phyloP scores from a whole-genome alignment of 2,888 invertebrate species.

The Latrodectus elegans region DNA sequence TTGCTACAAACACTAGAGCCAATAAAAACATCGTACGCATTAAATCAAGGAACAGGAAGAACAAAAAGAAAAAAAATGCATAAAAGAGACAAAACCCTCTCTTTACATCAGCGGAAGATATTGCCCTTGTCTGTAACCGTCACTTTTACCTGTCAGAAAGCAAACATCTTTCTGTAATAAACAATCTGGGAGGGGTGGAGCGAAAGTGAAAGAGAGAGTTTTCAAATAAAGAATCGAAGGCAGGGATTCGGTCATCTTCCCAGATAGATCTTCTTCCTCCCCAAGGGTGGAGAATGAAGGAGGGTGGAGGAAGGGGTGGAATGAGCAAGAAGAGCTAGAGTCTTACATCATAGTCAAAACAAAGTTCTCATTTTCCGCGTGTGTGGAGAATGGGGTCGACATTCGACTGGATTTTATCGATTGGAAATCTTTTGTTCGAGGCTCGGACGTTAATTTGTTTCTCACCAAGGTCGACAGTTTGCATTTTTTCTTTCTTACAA shows the following conservation, averaged over 20 bases:
- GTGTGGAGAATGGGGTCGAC: background rate
- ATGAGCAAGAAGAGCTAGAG: background rate
- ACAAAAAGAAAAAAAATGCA: conserved; percentile 1
- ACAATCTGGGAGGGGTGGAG: conserved; percentile 10
- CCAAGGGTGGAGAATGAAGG: background rate
- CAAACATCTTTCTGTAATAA: conserved; percentile 38
- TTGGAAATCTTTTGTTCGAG: conserved; percentile 28
- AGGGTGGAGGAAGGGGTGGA: background rate
- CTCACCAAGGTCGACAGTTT: background rate
- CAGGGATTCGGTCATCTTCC: background rate
- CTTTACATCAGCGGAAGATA: conserved; percentile 17
- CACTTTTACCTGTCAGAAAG: conserved; percentile 49
- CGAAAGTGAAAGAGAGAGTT: conserved; percentile 7
- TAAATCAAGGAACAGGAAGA: background rate
- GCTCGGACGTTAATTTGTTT: conserved; percentile 27
- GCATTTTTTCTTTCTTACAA: background rate
- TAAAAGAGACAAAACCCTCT: background rate
- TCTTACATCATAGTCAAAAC: conserved; percentile 20
- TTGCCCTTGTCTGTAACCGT: conserved; percentile 49
- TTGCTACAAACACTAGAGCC: too few species aligned
- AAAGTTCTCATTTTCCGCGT: conserved; percentile 23
- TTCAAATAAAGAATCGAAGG: conserved; percentile 4
- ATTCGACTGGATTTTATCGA: conserved; percentile 6
- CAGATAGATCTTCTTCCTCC: background rate
- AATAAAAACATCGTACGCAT: too few species aligned